Evolutionary conservation across 2,797 vertebrate genomes (phyloP).

Genomic region (Micropoecilia bifurca): DNA sequence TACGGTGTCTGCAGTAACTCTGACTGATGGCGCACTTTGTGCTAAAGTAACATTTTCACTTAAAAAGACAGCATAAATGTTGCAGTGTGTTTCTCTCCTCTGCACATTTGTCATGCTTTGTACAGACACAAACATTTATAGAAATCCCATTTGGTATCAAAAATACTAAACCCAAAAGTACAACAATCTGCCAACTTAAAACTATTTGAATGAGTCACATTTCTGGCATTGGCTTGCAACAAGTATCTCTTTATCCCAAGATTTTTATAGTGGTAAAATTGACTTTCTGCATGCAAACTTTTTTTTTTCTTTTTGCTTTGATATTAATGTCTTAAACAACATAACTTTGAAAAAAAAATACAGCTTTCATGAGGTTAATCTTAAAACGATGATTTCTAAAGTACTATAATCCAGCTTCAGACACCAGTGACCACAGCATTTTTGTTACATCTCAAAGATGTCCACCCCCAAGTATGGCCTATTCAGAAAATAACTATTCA

Average conservation of each 20-base stretch:
- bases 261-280: background rate
- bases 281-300: background rate
- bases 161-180: background rate
- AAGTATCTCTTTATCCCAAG: background rate
- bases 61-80: conserved; percentile 4
- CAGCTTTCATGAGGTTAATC: background rate
- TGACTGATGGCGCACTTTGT: conserved; percentile 1
- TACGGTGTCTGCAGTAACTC: background rate
- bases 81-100: background rate
- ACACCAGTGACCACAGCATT: background rate
- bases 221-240: background rate
- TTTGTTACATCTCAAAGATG: background rate
- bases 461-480: background rate
- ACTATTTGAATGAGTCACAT: background rate
- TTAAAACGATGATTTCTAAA: background rate
- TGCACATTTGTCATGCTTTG: conserved; percentile 22
- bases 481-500: background rate
- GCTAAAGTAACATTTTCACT: conserved; percentile 1
- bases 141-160: background rate
- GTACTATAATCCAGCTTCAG: background rate
- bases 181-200: background rate
- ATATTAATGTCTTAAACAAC: background rate
- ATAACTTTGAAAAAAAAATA: background rate
- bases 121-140: conserved; percentile 6
- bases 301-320: background rate